Base-by-base conservation (phyloP, 2,113 vertebrate genomes). In the Psilopogon haemacephalus region DNA sequence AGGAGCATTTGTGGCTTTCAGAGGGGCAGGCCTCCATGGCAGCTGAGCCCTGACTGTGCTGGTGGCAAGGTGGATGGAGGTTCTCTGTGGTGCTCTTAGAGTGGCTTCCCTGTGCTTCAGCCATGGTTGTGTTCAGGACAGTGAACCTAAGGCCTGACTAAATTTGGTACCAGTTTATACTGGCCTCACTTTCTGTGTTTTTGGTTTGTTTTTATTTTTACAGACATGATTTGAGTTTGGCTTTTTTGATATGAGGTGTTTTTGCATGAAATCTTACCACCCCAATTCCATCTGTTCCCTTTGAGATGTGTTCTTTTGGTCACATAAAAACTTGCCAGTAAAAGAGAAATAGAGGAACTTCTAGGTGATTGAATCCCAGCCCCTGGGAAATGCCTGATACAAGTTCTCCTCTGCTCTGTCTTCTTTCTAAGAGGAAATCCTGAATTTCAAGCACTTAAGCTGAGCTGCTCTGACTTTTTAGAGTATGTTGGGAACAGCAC, bases 1-100 rank as follows among this genome's bases (percentile, higher is more conserved):
- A 12, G 15, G 46, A 42, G 56, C 2, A 1, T 27, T 55, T 32
- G 20, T 55, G 1, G 7, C 60, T 73, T 73, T 46, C n/a, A 28
- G 50, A 18, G 0, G 2, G 17, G 4, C n/a, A 35, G 35, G 9
- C 19, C 48, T 58, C 48, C 5, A 1, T 2, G 27, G 15, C 1
- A 1, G 14, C 26, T 50, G 35, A n/a, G 37, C 42, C n/a, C 40
- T 2, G 6, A 44, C 32, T 37, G 59, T 37, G 63, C 2, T 17
- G 62, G 32, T 33, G 26, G 60, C 27, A 20, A 8, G 9, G 37
- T 37, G 50, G 32, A 32, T 27, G 18, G 54, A 28, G 26, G 27
- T 35, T 14, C 26, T 9, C 27, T 52, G 50, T 21, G 12, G 50
- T 20, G 15, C 56, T 63, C 33, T 6, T 17, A 48, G 20, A 1